phyloP scores from a whole-genome alignment of 2,797 vertebrate species.

The Pachyuromys duprasi region DNA sequence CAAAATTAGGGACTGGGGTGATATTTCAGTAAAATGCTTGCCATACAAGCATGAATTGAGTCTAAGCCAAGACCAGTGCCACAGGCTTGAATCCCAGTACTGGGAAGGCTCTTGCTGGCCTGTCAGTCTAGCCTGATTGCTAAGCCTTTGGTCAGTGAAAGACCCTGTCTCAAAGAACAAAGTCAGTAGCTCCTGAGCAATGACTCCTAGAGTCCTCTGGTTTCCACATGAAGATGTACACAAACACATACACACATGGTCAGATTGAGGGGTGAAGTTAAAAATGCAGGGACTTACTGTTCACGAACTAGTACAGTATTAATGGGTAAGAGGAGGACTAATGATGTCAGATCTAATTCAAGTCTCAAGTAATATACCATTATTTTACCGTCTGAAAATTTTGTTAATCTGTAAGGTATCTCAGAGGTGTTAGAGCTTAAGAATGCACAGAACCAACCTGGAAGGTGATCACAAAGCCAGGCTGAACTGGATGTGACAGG shows the following conservation, averaged over 20 bases:
- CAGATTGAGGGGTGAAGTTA: background rate
- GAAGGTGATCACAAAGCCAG: background rate
- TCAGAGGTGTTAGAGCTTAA: background rate
- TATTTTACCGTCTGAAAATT: slow-evolving; percentile 13
- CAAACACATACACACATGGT: background rate
- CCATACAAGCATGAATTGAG: background rate
- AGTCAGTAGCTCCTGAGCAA: background rate
- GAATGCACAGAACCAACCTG: background rate
- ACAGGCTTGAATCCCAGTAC: background rate
- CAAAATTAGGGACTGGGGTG: background rate
- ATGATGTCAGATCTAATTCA: background rate
- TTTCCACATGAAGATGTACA: too few species aligned
- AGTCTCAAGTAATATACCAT: background rate
- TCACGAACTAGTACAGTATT: background rate
- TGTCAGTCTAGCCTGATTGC: background rate
- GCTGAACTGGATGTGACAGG: background rate
- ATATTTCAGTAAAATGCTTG: background rate
- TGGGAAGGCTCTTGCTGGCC: background rate
- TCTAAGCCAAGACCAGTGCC: background rate
- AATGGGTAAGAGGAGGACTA: background rate
- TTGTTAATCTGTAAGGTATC: slow-evolving; percentile 6
- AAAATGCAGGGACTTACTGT: background rate
- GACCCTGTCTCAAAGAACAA: background rate
- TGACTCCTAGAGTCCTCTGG: background rate
- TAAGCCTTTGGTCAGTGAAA: background rate